phyloP scores from a whole-genome alignment of 2,113 vertebrate species.

The Phylloscopus trochilus region DNA sequence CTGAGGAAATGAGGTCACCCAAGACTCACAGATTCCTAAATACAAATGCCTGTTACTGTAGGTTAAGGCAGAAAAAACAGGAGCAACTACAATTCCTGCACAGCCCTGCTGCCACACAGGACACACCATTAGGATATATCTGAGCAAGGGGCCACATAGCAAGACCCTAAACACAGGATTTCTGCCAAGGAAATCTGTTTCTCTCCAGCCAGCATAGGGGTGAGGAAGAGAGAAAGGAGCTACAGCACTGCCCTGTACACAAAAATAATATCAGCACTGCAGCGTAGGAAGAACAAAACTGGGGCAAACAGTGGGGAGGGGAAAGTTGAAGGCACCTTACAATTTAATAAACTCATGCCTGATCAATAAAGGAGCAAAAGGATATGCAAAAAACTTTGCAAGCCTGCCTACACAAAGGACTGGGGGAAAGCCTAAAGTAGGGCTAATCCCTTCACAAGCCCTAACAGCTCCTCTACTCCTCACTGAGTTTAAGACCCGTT shows the following conservation, averaged over 20 bases:
- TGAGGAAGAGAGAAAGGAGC: neutral
- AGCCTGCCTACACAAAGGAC: neutral
- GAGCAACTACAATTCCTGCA: neutral
- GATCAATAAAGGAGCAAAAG: neutral
- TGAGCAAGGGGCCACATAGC: accelerated
- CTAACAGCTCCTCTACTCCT: neutral
- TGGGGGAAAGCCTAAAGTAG: neutral
- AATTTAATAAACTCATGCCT: neutral
- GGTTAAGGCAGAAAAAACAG: neutral
- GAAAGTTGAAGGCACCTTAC: neutral
- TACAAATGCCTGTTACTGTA: neutral
- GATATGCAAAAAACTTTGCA: neutral
- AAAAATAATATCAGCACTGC: neutral
- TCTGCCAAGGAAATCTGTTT: neutral
- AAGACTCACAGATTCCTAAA: neutral
- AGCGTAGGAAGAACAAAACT: neutral
- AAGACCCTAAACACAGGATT: neutral
- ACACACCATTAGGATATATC: accelerated
- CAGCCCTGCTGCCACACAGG: neutral
- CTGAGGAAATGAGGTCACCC: neutral
- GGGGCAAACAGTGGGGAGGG: neutral
- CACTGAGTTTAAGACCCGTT: neutral
- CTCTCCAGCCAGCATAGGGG: neutral
- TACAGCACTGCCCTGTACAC: neutral
- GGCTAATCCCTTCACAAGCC: neutral